These are phyloP conservation scores for Anthoscopus minutus DNA, from an alignment of 2,113 vertebrate species.

Conservation along the genomic window DNA sequence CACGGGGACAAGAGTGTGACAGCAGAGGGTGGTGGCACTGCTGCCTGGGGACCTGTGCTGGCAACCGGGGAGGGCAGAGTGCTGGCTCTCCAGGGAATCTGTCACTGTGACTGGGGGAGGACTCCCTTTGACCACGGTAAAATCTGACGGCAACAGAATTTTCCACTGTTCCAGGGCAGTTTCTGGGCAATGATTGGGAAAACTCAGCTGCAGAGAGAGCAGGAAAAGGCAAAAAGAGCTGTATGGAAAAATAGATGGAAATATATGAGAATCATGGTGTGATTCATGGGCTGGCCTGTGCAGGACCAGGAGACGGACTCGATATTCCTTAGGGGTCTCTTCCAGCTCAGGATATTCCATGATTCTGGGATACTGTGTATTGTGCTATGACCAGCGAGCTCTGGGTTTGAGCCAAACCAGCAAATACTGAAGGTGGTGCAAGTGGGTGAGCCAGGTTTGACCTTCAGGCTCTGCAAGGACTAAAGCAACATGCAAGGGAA, in stretches of 20 bases:
- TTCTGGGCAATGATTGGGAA: not conserved
- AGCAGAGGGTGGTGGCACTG: not conserved
- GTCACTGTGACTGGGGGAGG: not conserved
- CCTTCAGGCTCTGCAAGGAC: not conserved
- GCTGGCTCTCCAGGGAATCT: not conserved
- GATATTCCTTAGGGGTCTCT: not conserved
- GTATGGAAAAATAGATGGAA: not conserved
- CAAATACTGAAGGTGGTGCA: not conserved
- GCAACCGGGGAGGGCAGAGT: not conserved
- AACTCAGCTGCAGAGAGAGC: not conserved
- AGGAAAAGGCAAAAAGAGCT: not conserved
- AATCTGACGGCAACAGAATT: not conserved
- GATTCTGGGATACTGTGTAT: not conserved
- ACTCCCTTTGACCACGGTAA: not conserved
- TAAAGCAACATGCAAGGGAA: not conserved
- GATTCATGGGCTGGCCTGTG: not conserved
- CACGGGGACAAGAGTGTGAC: not conserved
- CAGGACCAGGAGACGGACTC: not conserved
- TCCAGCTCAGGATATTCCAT: not conserved
- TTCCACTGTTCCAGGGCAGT: not conserved
- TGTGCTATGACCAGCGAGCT: not conserved
- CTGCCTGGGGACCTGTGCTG: not conserved
- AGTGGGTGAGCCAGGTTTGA: not conserved
- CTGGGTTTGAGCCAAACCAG: conserved; percentile 5
- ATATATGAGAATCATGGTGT: not conserved